phyloP scores from a whole-genome alignment of 2,888 invertebrate genomes.

The Drosophila anomalata region DNA sequence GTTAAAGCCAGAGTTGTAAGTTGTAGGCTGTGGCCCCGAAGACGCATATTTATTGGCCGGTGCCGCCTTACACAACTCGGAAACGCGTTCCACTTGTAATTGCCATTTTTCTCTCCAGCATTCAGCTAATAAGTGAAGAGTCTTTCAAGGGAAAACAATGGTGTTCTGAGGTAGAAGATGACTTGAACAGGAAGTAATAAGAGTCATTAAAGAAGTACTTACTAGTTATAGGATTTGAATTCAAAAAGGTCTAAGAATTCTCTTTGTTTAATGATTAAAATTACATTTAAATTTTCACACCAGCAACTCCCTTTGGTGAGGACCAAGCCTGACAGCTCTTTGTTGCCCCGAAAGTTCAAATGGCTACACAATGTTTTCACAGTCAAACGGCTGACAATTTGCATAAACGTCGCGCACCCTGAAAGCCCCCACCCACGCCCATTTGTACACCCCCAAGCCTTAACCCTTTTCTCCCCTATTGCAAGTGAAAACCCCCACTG shows the following conservation, averaged over 20 bases:
- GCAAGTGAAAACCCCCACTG: not conserved
- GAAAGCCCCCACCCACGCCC: constrained; percentile 12
- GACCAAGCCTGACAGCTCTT: not conserved
- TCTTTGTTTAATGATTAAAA: not conserved
- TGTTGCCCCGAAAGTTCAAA: constrained; percentile 53
- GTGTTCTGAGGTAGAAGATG: constrained; percentile 3
- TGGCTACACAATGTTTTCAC: constrained; percentile 60
- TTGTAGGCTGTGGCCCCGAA: constrained; percentile 7
- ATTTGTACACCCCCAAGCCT: constrained; percentile 6
- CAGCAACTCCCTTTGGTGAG: not conserved
- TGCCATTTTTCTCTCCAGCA: constrained; percentile 40
- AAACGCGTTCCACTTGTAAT: constrained; percentile 73
- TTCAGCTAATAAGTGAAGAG: constrained; percentile 13
- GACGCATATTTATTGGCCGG: constrained; percentile 36
- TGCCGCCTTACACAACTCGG: constrained; percentile 58
- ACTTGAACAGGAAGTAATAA: constrained; percentile 2
- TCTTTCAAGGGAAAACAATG: constrained; percentile 2
- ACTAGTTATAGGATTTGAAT: too few species aligned
- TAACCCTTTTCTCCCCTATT: constrained; percentile 10
- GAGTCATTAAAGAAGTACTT: not conserved
- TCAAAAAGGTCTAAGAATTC: too few species aligned
- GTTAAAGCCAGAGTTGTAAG: constrained; percentile 46
- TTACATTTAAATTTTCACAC: not conserved
- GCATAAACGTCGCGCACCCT: constrained; percentile 60
- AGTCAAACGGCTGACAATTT: constrained; percentile 66